phyloP scores from a whole-genome alignment of 2,888 invertebrate species.

The Melanostoma mellinum region DNA sequence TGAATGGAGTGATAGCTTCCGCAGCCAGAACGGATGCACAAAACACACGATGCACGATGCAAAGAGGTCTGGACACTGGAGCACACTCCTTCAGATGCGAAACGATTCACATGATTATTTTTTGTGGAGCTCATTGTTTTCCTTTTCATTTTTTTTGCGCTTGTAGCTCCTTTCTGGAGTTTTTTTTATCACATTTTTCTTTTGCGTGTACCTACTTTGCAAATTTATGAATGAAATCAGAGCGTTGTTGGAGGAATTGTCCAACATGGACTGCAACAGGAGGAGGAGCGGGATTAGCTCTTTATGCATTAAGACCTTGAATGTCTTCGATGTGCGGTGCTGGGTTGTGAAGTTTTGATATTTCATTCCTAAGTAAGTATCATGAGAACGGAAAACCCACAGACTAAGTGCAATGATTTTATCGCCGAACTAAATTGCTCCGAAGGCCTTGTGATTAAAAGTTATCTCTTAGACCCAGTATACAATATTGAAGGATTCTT shows the following conservation, averaged over 20 bases:
- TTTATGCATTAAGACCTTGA: slow-evolving; percentile 57
- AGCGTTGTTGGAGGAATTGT: slow-evolving; percentile 63
- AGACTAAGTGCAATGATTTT: slow-evolving; percentile 57
- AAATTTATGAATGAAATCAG: slow-evolving; percentile 72
- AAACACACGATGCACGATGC: slow-evolving; percentile 63
- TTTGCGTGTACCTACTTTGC: slow-evolving; percentile 58
- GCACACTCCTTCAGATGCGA: slow-evolving; percentile 60
- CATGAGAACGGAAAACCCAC: slow-evolving; percentile 65
- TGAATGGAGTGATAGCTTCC: slow-evolving; percentile 73
- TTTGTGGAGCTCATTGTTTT: slow-evolving; percentile 65
- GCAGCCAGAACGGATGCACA: slow-evolving; percentile 70
- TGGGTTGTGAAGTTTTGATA: slow-evolving; percentile 27
- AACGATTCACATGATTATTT: slow-evolving; percentile 68
- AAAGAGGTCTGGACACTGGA: slow-evolving; percentile 44
- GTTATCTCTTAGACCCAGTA: too few relatives aligned
- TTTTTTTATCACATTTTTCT: slow-evolving; percentile 8
- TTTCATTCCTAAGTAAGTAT: background rate
- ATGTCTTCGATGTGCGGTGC: slow-evolving; percentile 37
- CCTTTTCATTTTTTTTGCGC: slow-evolving; percentile 28
- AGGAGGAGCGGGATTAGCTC: slow-evolving; percentile 20
- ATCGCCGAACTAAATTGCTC: slow-evolving; percentile 11
- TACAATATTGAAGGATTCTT: too few relatives aligned
- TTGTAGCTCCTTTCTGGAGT: slow-evolving; percentile 21
- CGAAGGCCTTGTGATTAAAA: too few relatives aligned
- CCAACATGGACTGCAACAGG: slow-evolving; percentile 37